These are phyloP conservation scores for Dorcus parallelipipedus DNA, from an alignment of 2,888 invertebrate species.

Conservation along the genomic window DNA sequence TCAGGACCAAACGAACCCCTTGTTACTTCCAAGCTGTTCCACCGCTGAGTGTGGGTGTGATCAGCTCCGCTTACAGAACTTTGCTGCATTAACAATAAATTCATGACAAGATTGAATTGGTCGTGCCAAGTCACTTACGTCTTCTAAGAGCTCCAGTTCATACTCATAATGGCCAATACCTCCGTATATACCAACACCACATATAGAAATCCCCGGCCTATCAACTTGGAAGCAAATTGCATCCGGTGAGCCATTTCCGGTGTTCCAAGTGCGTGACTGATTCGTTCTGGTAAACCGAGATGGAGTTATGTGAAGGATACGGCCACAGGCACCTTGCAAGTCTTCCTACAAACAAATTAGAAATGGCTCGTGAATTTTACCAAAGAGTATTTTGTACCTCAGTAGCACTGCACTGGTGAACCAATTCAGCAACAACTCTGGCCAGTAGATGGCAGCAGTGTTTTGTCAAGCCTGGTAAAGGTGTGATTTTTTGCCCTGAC, in stretches of 20 bases:
- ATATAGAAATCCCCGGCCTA: slow-evolving; percentile 80
- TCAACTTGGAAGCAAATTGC: slow-evolving; percentile 94
- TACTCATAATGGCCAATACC: slow-evolving; percentile 88
- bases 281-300: slow-evolving; percentile 89
- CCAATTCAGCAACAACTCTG: slow-evolving; percentile 83
- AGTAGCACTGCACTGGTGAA: slow-evolving; percentile 72
- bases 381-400: slow-evolving; percentile 51
- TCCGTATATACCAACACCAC: slow-evolving; percentile 87
- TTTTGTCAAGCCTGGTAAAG: slow-evolving; percentile 39
- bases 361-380: neutral
- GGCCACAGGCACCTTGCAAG: slow-evolving; percentile 67
- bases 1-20: slow-evolving; percentile 82
- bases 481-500: slow-evolving; percentile 46
- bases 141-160: slow-evolving; percentile 84
- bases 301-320: slow-evolving; percentile 80
- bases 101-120: too few species aligned
- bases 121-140: slow-evolving; percentile 51
- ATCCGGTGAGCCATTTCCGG: slow-evolving; percentile 94
- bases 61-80: slow-evolving; percentile 53
- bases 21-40: slow-evolving; percentile 83
- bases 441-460: slow-evolving; percentile 76
- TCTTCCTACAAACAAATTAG: slow-evolving; percentile 53
- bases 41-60: slow-evolving; percentile 67
- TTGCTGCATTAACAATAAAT: slow-evolving; percentile 36
- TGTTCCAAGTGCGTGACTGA: slow-evolving; percentile 91